Evolutionary conservation across 2,888 invertebrate genomes (phyloP), one percentile per base, ranked within the genome.

Genomic region (Scaptomyza caliginosa): DNA sequence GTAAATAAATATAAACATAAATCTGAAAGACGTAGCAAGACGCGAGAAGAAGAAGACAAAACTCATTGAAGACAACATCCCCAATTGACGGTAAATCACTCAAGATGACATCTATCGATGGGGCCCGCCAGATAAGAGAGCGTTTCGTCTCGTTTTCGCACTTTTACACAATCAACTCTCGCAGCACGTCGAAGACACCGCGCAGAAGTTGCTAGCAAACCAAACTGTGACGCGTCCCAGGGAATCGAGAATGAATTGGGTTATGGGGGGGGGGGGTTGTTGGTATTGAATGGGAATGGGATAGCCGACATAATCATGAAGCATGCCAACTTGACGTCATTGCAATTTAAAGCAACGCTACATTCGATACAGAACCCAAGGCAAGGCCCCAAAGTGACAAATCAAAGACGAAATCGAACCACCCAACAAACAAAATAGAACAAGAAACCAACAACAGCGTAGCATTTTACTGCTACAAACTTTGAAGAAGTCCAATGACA

Each of bases 21-120:
- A 82, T 82, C 82, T 86, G 85, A 57, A 34, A 55, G 26, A n/a
- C 38, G 38, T 49, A 26, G 13, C 38, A 43, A 45, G 56, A 45
- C 49, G 28, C 7, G 19, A 43, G 40, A 48, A 10, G 23, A 24
- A 38, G 45, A 56, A 67, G 59, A 51, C 28, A 46, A 62, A 75
- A 65, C 78, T 81, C 87, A 85, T 85, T 87, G 87, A 79, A 85
- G 79, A 77, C 80, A 85, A 74, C 86, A 83, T 83, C 88, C 88
- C 88, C 77, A 88, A 88, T 86, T 88, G 90, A 88, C 89, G 83
- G 90, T 89, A 89, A 89, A 89, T 89, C 89, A 89, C 89, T 89
- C 89, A 86, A 88, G 83, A 85, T 88, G 89, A 89, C 89, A 89
- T 81, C 82, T 86, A 89, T 89, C 87, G 89, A 89, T 88, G 84